Conservation (phyloP, 2,888 invertebrate genomes). For the Anarsia innoxiella region DNA sequence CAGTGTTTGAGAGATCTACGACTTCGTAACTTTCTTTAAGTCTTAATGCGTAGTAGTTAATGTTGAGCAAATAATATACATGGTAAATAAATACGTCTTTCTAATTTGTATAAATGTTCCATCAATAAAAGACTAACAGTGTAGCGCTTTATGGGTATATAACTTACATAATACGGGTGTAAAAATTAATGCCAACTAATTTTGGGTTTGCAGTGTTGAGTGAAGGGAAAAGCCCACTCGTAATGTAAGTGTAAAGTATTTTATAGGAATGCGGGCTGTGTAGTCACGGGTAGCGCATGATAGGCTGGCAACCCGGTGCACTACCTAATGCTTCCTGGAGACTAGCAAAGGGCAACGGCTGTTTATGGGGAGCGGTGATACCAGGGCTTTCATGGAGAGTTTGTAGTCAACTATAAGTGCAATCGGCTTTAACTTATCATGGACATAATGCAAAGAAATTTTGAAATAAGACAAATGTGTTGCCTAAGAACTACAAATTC, state of each 20-base stretch:
- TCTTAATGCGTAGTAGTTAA: no score
- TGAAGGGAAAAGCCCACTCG: constrained; percentile 60
- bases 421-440: no score
- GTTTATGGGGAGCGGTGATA: constrained; percentile 9
- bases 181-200: constrained; percentile 61
- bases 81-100: no score
- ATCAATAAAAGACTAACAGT: no score
- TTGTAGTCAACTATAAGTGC: no score
- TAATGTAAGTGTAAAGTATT: constrained; percentile 66
- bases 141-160: constrained; percentile 29
- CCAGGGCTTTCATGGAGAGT: constrained; percentile 32
- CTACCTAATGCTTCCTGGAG: constrained; percentile 49
- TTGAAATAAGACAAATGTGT: no score
- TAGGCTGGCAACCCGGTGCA: constrained; percentile 59
- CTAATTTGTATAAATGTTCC: no score
- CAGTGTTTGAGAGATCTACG: no score
- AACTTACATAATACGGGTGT: constrained; percentile 42
- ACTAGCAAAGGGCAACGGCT: constrained; percentile 15
- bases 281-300: constrained; percentile 71
- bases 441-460: no score
- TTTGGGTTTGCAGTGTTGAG: constrained; percentile 74
- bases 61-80: no score
- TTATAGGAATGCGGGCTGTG: constrained; percentile 63
- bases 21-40: no score
- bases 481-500: constrained; percentile 48